Conservation (phyloP, 2,888 invertebrate species). For the Steinernema scapterisci region DNA sequence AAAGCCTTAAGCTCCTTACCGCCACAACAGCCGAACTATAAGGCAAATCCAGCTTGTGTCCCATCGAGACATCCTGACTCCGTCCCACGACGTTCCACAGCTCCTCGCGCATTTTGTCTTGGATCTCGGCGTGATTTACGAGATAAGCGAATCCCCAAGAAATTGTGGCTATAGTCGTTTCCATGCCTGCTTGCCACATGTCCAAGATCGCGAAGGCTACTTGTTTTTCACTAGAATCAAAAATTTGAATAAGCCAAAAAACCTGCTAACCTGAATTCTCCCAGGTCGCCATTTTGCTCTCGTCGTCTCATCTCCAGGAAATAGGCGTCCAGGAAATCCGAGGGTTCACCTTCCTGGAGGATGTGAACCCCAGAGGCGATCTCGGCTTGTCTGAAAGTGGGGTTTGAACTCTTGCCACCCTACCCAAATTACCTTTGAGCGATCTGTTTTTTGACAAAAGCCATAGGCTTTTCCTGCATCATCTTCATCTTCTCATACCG, state of each 20-base stretch:
- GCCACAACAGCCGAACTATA: slow-evolving; percentile 1
- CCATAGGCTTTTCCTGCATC: slow-evolving; percentile 6
- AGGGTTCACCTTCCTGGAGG: not conserved
- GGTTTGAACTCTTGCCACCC: too few species aligned
- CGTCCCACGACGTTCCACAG: not conserved
- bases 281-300: not conserved
- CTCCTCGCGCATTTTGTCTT: slow-evolving; percentile 15
- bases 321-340: slow-evolving; percentile 14
- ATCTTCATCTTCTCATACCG: not conserved
- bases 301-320: slow-evolving; percentile 4
- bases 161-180: not conserved
- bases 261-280: not conserved
- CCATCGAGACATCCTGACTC: not conserved
- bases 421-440: not conserved
- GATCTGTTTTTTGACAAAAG: not conserved
- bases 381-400: not conserved
- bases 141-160: slow-evolving; percentile 15
- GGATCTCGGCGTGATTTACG: not conserved
- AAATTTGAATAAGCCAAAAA: not conserved
- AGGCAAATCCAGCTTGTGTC: not conserved
- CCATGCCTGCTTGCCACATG: slow-evolving; percentile 19
- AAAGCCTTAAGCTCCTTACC: not conserved
- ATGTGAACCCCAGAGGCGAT: not conserved
- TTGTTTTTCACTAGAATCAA: not conserved
- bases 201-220: slow-evolving; percentile 2